Evolutionary conservation across 2,888 invertebrate genomes (phyloP).

Genomic region (Griposia aprilina): DNA sequence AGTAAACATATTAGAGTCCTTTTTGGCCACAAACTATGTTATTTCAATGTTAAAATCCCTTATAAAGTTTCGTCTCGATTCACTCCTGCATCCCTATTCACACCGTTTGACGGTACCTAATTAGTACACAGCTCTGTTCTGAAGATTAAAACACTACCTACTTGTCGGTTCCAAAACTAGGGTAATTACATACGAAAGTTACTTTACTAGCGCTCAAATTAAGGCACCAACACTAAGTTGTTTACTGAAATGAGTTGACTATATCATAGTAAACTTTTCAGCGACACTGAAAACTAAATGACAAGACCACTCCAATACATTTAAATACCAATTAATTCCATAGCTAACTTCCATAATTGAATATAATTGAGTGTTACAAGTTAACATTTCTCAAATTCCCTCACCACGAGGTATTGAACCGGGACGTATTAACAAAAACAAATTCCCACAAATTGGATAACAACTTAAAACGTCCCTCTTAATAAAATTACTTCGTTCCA

Average conservation of each 20-base stretch:
- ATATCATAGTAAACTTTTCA: neutral
- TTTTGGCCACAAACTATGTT: too few relatives aligned
- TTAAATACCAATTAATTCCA: constrained; percentile 33
- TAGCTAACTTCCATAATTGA: constrained; percentile 36
- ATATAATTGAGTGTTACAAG: constrained; percentile 49
- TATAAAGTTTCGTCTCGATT: too few relatives aligned
- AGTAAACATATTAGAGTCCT: too few relatives aligned
- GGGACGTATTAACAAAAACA: constrained; percentile 63
- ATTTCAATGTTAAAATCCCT: too few relatives aligned
- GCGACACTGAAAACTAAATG: constrained; percentile 11
- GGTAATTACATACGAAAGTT: neutral
- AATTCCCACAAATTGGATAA: constrained; percentile 69
- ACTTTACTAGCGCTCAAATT: too few relatives aligned
- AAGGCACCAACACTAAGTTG: neutral
- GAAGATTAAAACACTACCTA: neutral
- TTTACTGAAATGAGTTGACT: neutral
- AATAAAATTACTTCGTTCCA: constrained; percentile 77
- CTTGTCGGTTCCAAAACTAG: neutral
- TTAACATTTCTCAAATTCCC: constrained; percentile 52
- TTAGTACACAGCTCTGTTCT: neutral
- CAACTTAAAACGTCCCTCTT: constrained; percentile 70
- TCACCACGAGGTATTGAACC: constrained; percentile 64
- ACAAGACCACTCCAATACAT: constrained; percentile 26
- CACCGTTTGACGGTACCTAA: too few relatives aligned
- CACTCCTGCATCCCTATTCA: too few relatives aligned